Base-by-base conservation (phyloP, 2,113 vertebrate genomes). In the Notothenia rossii region DNA sequence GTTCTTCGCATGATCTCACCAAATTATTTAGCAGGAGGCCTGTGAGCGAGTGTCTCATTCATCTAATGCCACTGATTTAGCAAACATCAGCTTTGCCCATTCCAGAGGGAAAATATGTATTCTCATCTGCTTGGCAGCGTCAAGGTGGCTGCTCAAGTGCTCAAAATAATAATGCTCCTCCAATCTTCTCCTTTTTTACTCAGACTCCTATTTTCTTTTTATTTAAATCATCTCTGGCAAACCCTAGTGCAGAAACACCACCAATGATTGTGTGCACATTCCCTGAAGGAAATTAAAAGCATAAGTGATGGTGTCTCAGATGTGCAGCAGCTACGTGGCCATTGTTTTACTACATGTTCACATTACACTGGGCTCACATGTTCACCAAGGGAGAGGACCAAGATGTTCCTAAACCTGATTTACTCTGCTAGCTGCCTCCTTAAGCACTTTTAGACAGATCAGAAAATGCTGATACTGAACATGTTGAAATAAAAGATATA, bases 61-160 rank as follows among this genome's bases (percentile, higher is more conserved):
- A 94, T 93, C 83, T 89, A 93, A 92, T 93, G 86, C 83, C 1
- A 17, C 88, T 94, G 92, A 94, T 95, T 94, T 94, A 90, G 86
- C 83, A 90, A 88, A 92, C 83, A 84, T 74, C 83, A 86, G 87
- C 84, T 93, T 93, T 89, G 83, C 83, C 89, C 87, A 79, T 92
- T 92, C 85, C 92, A 91, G 77, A 82, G 90, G 90, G 91, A 86
- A 91, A 91, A 94, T 86, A 92, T 92, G 91, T 89, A 89, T 82
- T 84, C 84, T 86, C 75, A 84, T 91, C 85, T 84, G 82, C 84
- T 91, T 92, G 92, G 89, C 86, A 84, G 88, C 85, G 61, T 90
- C 87, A 90, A 84, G 85, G 87, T 81, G 81, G 88, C 85, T 88
- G 86, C 82, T 94, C 93, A 93, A 94, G 92, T 93, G 90, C 91